phyloP scores from a whole-genome alignment of 2,113 vertebrate genomes.

The Gadus macrocephalus region DNA sequence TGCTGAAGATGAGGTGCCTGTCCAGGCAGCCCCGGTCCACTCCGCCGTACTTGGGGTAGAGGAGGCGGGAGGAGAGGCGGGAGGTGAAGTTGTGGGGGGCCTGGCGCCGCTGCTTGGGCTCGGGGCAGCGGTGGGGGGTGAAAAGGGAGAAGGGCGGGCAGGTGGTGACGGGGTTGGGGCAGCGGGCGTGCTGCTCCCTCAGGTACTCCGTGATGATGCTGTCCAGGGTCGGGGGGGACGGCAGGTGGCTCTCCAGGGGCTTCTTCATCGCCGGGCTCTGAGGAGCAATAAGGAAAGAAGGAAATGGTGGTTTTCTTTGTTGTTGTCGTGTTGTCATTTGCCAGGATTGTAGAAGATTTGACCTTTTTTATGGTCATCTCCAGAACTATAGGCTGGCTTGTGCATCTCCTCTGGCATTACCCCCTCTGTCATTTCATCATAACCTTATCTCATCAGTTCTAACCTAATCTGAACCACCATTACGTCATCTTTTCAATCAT shows the following conservation, averaged over 20 bases:
- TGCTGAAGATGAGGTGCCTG: constrained; percentile 94
- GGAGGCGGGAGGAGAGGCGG: constrained; percentile 83
- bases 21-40: constrained; percentile 93
- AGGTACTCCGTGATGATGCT: constrained; percentile 98
- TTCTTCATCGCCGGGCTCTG: constrained; percentile 97
- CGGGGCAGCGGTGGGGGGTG: constrained; percentile 95
- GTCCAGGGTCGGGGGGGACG: constrained; percentile 91
- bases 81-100: constrained; percentile 93
- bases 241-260: constrained; percentile 87
- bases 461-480: too few relatives aligned
- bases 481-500: too few relatives aligned
- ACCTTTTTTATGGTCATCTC: too few relatives aligned
- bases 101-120: constrained; percentile 92
- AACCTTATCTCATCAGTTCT: too few relatives aligned
- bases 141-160: constrained; percentile 97
- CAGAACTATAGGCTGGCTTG: too few relatives aligned
- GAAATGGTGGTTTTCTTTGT: not conserved
- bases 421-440: too few relatives aligned
- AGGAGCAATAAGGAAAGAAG: not conserved
- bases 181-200: constrained; percentile 94
- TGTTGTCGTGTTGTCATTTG: too few relatives aligned
- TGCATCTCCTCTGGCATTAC: too few relatives aligned
- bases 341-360: too few relatives aligned
- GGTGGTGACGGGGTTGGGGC: constrained; percentile 95
- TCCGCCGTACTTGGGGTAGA: constrained; percentile 89